Evolutionary conservation across 2,888 invertebrate species (phyloP).

Genomic region (Melanostoma mellinum): DNA sequence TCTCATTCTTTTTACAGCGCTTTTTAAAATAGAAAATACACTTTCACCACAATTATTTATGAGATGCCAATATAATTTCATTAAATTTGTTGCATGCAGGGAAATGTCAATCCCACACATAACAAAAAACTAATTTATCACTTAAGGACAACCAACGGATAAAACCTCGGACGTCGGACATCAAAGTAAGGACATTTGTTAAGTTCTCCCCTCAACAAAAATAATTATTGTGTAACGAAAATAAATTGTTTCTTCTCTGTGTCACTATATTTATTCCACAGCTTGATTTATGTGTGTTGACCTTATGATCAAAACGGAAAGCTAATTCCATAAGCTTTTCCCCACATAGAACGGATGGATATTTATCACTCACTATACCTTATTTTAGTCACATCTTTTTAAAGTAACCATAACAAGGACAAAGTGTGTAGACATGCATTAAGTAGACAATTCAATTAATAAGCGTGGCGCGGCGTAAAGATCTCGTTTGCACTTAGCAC

Average conservation of each 20-base stretch:
- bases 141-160: background rate
- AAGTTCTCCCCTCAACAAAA: too few relatives aligned
- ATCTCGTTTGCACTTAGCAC: constrained; percentile 23
- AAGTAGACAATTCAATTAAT: constrained; percentile 40
- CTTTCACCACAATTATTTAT: constrained; percentile 13
- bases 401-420: too few relatives aligned
- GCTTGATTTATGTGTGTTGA: constrained; percentile 12
- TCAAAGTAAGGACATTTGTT: background rate
- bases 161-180: background rate
- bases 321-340: too few relatives aligned
- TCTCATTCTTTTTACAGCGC: too few relatives aligned
- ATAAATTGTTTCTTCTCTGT: background rate
- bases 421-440: too few relatives aligned
- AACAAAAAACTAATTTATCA: constrained; percentile 43
- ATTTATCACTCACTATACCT: too few relatives aligned
- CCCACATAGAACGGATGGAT: too few relatives aligned
- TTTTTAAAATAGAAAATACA: background rate
- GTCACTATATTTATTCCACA: background rate
- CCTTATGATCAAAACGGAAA: background rate
- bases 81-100: constrained; percentile 15
- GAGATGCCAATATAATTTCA: constrained; percentile 26
- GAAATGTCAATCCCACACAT: constrained; percentile 19
- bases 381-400: too few relatives aligned
- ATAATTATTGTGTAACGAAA: background rate
- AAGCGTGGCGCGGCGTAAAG: constrained; percentile 5